Conservation (phyloP, 2,888 invertebrate species). For the Cantharis flavilabris region DNA sequence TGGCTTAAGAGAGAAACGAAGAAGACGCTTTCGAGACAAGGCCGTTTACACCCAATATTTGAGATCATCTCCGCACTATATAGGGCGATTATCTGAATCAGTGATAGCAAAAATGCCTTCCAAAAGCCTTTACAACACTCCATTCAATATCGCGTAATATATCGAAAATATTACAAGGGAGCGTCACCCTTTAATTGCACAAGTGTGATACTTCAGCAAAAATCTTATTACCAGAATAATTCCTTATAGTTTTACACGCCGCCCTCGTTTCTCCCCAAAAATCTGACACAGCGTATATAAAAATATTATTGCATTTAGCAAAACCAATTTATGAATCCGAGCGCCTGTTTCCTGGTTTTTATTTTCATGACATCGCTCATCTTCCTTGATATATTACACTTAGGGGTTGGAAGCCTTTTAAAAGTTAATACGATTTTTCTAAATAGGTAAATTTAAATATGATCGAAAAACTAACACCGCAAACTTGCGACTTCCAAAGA, state of each 20-base stretch:
- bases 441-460: neutral
- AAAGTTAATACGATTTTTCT: neutral
- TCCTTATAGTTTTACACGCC: slow-evolving; percentile 5
- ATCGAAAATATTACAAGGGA: neutral
- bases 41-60: slow-evolving; percentile 38
- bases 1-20: slow-evolving; percentile 33
- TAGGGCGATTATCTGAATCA: slow-evolving; percentile 25
- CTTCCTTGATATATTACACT: slow-evolving; percentile 23
- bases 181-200: neutral
- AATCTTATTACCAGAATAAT: neutral
- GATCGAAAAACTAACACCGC: neutral
- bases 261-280: slow-evolving; percentile 14
- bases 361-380: slow-evolving; percentile 30
- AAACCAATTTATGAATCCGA: slow-evolving; percentile 32
- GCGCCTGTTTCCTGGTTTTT: slow-evolving; percentile 31
- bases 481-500: neutral
- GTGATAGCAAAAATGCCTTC: slow-evolving; percentile 19
- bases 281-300: slow-evolving; percentile 30
- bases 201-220: neutral
- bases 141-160: slow-evolving; percentile 9
- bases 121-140: slow-evolving; percentile 10
- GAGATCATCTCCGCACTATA: slow-evolving; percentile 32
- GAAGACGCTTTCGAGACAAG: slow-evolving; percentile 26
- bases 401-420: neutral
- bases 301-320: slow-evolving; percentile 31